Conservation (phyloP, 2,888 invertebrate genomes). For the Cryptosula pallasiana region DNA sequence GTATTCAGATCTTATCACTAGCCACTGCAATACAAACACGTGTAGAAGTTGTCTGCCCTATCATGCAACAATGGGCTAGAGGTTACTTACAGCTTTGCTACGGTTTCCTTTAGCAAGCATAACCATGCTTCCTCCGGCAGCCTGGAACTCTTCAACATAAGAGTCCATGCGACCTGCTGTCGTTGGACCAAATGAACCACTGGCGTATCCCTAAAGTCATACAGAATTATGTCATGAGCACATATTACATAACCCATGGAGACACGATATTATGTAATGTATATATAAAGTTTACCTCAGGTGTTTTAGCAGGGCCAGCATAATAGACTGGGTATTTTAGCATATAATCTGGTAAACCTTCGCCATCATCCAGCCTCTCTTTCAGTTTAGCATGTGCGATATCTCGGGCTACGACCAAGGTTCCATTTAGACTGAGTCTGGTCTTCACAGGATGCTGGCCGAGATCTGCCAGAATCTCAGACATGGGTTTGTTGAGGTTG, state of each 20-base stretch:
- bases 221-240: background rate
- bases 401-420: constrained; percentile 52
- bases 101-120: constrained; percentile 55
- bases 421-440: constrained; percentile 47
- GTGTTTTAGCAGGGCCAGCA: constrained; percentile 54
- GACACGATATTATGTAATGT: no score
- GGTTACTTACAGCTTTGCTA: constrained; percentile 40
- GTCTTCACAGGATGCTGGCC: constrained; percentile 46
- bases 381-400: constrained; percentile 53
- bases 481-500: constrained; percentile 48
- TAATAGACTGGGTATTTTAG: constrained; percentile 54
- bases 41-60: no score
- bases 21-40: no score
- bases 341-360: constrained; percentile 50
- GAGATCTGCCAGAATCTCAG: constrained; percentile 38
- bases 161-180: constrained; percentile 55
- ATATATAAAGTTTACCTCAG: no score
- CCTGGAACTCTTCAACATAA: constrained; percentile 52
- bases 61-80: no score
- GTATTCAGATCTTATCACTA: no score
- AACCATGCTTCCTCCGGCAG: constrained; percentile 50
- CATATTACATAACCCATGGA: no score
- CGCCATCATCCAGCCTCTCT: constrained; percentile 47
- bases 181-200: constrained; percentile 54
- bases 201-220: constrained; percentile 47